Percentiles rank a stretch among this genome's conserved stretches.
Evolutionary conservation across 2,113 vertebrate species (phyloP).

Genomic region (Pachypanchax playfairii): DNA sequence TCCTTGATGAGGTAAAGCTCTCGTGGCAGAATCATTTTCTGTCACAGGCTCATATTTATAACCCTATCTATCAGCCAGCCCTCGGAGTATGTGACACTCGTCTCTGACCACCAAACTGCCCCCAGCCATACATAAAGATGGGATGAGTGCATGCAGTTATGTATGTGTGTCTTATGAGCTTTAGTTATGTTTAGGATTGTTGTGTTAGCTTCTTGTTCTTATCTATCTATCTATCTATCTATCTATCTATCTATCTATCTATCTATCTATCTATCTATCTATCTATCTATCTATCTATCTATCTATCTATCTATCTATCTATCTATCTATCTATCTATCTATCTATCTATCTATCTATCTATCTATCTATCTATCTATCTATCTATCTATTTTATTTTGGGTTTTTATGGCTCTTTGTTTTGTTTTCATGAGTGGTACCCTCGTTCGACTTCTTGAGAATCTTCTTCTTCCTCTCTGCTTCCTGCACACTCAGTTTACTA

Average conservation of each 20-base stretch:
- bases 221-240: background rate
- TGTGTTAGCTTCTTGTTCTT: background rate
- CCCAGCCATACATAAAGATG: constrained; percentile 58
- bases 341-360: too few species aligned
- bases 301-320: too few species aligned
- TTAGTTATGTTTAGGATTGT: constrained; percentile 1
- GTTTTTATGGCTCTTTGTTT: background rate
- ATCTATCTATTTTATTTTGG: too few species aligned
- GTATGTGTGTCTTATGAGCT: constrained; percentile 6
- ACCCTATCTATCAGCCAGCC: constrained; percentile 66
- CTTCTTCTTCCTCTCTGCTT: too few species aligned
- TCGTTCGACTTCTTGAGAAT: too few species aligned
- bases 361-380: too few species aligned
- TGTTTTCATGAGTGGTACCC: too few species aligned
- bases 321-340: too few species aligned
- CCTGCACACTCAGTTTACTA: too few species aligned
- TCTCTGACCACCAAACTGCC: constrained; percentile 70
- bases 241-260: too few species aligned
- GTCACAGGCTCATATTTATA: constrained; percentile 72
- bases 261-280: too few species aligned
- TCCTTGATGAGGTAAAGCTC: constrained; percentile 56
- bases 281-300: too few species aligned
- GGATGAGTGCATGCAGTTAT: constrained; percentile 24
- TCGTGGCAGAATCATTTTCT: constrained; percentile 62
- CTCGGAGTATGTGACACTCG: constrained; percentile 56